phyloP scores from a whole-genome alignment of 2,888 invertebrate species.

The Mellilla xanthometata region DNA sequence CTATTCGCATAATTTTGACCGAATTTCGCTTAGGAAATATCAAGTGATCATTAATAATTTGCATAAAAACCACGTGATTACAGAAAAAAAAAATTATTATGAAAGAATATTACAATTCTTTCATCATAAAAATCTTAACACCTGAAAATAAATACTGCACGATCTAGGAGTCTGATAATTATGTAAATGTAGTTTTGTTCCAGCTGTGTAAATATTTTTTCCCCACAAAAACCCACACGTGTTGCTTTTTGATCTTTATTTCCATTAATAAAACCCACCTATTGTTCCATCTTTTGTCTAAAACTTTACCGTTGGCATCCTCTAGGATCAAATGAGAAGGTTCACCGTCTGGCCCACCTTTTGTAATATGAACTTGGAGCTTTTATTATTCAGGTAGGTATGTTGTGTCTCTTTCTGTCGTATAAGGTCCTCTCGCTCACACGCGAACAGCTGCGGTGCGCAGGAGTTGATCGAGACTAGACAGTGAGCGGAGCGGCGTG shows the following conservation, averaged over 20 bases:
- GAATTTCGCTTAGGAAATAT: no score
- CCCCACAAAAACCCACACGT: no score
- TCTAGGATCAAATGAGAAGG: slow-evolving; percentile 48
- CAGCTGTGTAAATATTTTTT: slow-evolving; percentile 26
- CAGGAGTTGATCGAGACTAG: slow-evolving; percentile 70
- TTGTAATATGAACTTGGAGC: slow-evolving; percentile 58
- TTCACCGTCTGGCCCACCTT: slow-evolving; percentile 52
- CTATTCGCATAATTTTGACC: no score
- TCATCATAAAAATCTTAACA: no score
- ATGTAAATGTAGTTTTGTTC: not conserved
- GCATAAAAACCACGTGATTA: no score
- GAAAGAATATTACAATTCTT: no score
- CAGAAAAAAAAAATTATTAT: no score
- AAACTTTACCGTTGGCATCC: slow-evolving; percentile 31
- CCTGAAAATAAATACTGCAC: no score
- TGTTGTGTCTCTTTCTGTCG: slow-evolving; percentile 48
- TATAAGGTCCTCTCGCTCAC: slow-evolving; percentile 48
- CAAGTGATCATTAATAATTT: no score
- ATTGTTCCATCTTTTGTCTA: slow-evolving; percentile 15
- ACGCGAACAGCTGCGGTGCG: slow-evolving; percentile 61
- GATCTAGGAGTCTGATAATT: no score
- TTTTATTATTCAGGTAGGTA: slow-evolving; percentile 74
- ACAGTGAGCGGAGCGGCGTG: slow-evolving; percentile 75
- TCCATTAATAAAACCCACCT: slow-evolving; percentile 5
- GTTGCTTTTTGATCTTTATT: no score